Conservation (phyloP, 2,113 vertebrate species). For the Labeo catla region DNA sequence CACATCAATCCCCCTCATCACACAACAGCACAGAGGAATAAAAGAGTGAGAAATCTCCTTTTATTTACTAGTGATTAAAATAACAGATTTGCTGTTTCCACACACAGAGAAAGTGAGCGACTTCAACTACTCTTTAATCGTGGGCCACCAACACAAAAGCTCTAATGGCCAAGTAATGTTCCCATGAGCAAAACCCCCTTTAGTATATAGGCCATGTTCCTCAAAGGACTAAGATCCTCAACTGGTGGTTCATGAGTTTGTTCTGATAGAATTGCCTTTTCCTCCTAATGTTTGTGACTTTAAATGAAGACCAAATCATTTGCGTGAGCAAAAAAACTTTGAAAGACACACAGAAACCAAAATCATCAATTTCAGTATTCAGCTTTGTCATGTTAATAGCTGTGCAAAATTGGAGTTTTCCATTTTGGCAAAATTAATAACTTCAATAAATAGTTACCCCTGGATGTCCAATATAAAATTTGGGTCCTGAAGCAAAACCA, state of each 20-base stretch:
- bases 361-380: too few relatives aligned
- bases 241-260: neutral
- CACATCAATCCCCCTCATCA: conserved; percentile 72
- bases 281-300: neutral
- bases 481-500: too few relatives aligned
- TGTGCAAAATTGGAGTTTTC: too few relatives aligned
- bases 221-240: neutral
- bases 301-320: neutral
- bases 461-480: too few relatives aligned
- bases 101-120: neutral
- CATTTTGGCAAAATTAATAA: too few relatives aligned
- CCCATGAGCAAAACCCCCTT: neutral
- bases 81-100: neutral
- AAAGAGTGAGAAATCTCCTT: neutral
- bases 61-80: conserved; percentile 34
- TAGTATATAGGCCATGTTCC: neutral
- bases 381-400: too few relatives aligned
- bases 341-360: neutral
- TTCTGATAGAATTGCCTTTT: neutral
- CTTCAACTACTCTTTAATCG: conserved; percentile 11
- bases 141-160: neutral
- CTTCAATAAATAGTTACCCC: too few relatives aligned
- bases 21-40: conserved; percentile 35
- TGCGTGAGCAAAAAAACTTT: neutral
- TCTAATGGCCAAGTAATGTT: neutral